A percentile compares a stretch with the other conserved stretches of the same genome.
Evolutionary conservation across 2,888 invertebrate species (phyloP).

Genomic region (Ceratothoa steindachneri): DNA sequence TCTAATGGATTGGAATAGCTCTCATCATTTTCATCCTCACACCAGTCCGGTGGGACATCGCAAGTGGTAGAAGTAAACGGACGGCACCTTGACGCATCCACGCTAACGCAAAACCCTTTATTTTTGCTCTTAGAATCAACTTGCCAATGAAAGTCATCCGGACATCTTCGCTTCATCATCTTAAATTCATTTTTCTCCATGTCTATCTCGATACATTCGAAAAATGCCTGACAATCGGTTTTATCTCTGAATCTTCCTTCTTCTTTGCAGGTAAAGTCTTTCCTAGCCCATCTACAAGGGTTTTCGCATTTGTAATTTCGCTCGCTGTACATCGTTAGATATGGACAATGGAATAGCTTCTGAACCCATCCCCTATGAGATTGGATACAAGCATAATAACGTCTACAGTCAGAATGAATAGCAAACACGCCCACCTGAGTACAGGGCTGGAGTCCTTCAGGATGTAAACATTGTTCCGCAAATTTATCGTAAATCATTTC

Average conservation of each 20-base stretch:
- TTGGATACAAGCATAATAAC: constrained; percentile 1
- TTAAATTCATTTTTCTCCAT: background rate
- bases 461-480: background rate
- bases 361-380: background rate
- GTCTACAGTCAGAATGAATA: background rate
- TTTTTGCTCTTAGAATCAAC: background rate
- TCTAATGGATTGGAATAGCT: background rate
- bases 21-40: background rate
- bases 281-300: constrained; percentile 4
- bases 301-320: background rate
- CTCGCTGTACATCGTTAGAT: constrained; percentile 10
- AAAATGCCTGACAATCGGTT: background rate
- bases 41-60: constrained; percentile 1
- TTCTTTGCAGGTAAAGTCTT: background rate
- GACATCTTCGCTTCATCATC: background rate
- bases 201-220: background rate
- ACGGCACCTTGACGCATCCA: background rate
- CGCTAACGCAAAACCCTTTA: background rate
- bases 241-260: constrained; percentile 6
- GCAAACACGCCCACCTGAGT: background rate
- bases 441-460: background rate
- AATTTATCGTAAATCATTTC: background rate
- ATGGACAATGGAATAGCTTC: background rate
- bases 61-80: background rate
- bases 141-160: background rate